Conservation (phyloP, 1,140 invertebrate genomes). For the Helicoverpa armigera region DNA sequence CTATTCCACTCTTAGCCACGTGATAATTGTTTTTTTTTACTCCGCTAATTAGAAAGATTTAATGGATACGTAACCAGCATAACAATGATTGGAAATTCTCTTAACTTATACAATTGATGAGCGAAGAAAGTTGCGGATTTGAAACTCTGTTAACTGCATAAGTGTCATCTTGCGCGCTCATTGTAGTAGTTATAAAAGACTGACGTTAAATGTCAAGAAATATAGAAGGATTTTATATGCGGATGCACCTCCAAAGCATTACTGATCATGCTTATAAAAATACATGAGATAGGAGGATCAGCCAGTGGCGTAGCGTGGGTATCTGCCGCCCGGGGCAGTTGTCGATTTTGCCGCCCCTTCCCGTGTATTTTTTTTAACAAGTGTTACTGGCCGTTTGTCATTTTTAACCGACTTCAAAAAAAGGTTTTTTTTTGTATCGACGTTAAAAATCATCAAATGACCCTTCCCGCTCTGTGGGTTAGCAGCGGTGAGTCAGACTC, state of each 20-base stretch:
- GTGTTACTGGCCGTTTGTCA: too few relatives aligned
- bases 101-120: slow-evolving; percentile 28
- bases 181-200: not conserved
- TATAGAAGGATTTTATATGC: too few relatives aligned
- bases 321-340: too few relatives aligned
- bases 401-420: too few relatives aligned
- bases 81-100: slow-evolving; percentile 44
- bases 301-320: too few relatives aligned
- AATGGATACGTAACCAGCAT: slow-evolving; percentile 35
- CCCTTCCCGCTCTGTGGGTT: too few relatives aligned
- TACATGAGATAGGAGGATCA: slow-evolving; percentile 2
- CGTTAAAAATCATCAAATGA: too few relatives aligned
- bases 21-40: slow-evolving; percentile 32
- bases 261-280: not conserved
- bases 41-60: slow-evolving; percentile 35
- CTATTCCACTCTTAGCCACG: slow-evolving; percentile 22
- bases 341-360: too few relatives aligned
- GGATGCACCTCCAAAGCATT: not conserved
- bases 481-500: too few relatives aligned
- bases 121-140: slow-evolving; percentile 36
- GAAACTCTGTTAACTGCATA: slow-evolving; percentile 9
- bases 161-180: not conserved
- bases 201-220: not conserved
- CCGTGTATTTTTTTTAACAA: too few relatives aligned
- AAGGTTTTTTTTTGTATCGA: too few relatives aligned